phyloP scores from a whole-genome alignment of 2,113 vertebrate species.

The Stigmatopora argus region DNA sequence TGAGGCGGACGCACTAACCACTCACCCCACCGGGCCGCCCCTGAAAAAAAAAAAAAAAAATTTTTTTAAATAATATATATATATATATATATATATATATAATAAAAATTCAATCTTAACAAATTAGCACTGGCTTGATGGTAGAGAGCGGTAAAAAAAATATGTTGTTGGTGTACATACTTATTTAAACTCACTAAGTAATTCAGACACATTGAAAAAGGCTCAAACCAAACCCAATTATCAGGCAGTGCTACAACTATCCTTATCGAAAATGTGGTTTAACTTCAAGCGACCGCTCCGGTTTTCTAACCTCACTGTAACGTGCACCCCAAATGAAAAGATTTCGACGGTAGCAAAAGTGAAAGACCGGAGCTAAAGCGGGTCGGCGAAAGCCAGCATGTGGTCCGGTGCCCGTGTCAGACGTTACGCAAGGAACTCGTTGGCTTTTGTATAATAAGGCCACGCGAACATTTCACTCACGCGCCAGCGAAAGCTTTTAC shows the following conservation, averaged over 20 bases:
- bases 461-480: constrained; percentile 33
- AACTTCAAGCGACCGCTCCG: neutral
- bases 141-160: too few relatives aligned
- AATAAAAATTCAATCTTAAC: too few relatives aligned
- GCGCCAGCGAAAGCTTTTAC: constrained; percentile 31
- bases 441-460: constrained; percentile 32
- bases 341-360: neutral
- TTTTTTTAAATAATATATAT: too few relatives aligned
- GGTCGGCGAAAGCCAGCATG: neutral
- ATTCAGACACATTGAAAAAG: neutral
- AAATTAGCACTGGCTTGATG: too few relatives aligned
- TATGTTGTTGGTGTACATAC: too few relatives aligned
- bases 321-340: neutral
- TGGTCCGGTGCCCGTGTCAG: neutral
- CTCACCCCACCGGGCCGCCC: too few relatives aligned
- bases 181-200: too few relatives aligned
- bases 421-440: constrained; percentile 8
- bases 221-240: neutral
- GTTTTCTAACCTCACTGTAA: neutral
- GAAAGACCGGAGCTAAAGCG: neutral
- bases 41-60: too few relatives aligned
- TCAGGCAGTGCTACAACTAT: neutral
- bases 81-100: too few relatives aligned
- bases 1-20: too few relatives aligned
- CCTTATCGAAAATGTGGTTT: neutral